Evolutionary conservation across 2,113 vertebrate species (phyloP).

Genomic region (Todiramphus chloris): DNA sequence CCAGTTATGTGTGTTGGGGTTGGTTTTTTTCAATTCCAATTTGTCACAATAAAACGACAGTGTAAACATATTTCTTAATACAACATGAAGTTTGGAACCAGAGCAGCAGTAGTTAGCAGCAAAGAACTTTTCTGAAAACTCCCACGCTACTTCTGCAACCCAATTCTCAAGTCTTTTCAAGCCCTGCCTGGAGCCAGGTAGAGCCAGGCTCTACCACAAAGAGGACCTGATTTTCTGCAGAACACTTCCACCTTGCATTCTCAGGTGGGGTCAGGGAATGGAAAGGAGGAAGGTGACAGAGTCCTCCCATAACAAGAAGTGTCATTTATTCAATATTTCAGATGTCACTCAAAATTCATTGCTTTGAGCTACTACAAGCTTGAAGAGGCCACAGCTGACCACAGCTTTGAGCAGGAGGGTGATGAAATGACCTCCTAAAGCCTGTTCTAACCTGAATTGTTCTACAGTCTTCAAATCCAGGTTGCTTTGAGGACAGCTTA

Average conservation of each 20-base stretch:
- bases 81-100: background rate
- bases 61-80: constrained; percentile 4
- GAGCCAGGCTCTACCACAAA: background rate
- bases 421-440: background rate
- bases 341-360: background rate
- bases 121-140: background rate
- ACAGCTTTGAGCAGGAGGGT: background rate
- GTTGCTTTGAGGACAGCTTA: background rate
- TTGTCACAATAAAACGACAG: constrained; percentile 10
- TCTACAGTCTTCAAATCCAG: rapidly evolving
- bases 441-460: background rate
- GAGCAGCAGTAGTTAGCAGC: background rate
- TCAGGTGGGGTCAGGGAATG: background rate
- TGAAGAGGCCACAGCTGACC: background rate
- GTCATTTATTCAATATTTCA: background rate
- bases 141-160: background rate
- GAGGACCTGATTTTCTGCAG: background rate
- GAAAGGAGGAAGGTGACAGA: background rate
- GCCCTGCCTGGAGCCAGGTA: background rate
- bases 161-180: background rate
- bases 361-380: background rate
- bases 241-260: background rate
- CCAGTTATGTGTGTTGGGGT: background rate
- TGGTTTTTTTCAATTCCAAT: background rate
- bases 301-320: background rate